Evolutionary conservation across 2,797 vertebrate genomes (phyloP).

Genomic region (Clarias pachynema): DNA sequence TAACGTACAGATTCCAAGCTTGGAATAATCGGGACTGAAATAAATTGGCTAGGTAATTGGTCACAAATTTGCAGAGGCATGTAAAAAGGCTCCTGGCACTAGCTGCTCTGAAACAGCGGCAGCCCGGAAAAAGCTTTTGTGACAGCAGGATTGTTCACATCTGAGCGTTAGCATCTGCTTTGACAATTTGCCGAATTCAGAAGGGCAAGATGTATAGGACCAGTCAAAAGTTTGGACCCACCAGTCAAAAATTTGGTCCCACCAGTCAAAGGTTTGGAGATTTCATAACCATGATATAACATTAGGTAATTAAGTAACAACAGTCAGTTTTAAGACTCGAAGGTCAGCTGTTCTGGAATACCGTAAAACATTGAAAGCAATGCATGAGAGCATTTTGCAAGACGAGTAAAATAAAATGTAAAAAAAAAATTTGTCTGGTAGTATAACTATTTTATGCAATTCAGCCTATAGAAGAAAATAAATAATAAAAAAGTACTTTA

Average conservation of each 20-base stretch:
- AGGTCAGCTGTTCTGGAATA: no score
- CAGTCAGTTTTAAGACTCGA: no score
- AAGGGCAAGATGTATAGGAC: neutral
- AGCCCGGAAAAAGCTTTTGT: neutral
- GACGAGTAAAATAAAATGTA: no score
- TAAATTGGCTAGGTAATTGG: slow-evolving; percentile 43
- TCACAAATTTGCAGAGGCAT: slow-evolving; percentile 39
- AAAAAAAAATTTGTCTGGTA: no score
- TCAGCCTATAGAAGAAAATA: neutral
- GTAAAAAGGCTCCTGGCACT: slow-evolving; percentile 38
- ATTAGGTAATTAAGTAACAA: no score
- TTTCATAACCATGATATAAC: no score
- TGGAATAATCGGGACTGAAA: slow-evolving; percentile 28
- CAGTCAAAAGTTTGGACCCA: no score
- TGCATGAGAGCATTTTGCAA: no score
- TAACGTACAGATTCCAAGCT: slow-evolving; percentile 34
- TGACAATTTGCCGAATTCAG: neutral
- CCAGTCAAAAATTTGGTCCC: no score
- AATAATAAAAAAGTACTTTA: no score
- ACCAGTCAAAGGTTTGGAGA: no score
- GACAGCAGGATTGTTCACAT: neutral
- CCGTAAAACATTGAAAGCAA: no score
- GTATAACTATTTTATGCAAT: neutral
- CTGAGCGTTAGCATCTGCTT: slow-evolving; percentile 7
- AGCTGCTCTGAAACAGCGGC: slow-evolving; percentile 15